Conservation (phyloP, 2,888 invertebrate species). For the Eumacrocentrus americanus region DNA sequence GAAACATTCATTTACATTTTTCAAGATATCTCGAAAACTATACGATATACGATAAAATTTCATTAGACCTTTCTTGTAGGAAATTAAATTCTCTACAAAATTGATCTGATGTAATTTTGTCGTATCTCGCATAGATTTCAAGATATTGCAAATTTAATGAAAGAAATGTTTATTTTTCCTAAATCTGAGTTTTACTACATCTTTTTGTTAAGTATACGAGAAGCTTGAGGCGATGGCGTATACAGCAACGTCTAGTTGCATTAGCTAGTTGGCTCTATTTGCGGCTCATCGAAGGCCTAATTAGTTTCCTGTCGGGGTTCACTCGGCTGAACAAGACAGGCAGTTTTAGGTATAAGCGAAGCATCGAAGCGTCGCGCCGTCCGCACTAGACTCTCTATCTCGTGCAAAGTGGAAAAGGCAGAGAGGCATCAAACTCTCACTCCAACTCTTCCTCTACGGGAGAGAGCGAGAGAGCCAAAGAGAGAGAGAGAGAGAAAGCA, state of each 20-base stretch:
- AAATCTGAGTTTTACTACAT: too few relatives aligned
- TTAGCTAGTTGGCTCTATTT: slow-evolving; percentile 43
- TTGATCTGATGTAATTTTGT: too few relatives aligned
- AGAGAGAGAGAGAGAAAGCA: background rate
- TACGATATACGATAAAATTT: too few relatives aligned
- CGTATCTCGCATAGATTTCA: too few relatives aligned
- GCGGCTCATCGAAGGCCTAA: slow-evolving; percentile 51
- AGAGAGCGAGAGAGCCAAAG: background rate
- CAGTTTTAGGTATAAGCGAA: slow-evolving; percentile 23
- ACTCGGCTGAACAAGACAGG: slow-evolving; percentile 29
- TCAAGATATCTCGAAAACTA: too few relatives aligned
- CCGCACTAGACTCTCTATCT: background rate
- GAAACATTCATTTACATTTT: too few relatives aligned
- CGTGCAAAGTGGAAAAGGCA: slow-evolving; percentile 24
- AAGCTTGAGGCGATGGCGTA: slow-evolving; percentile 23
- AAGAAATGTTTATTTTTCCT: too few relatives aligned
- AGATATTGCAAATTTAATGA: too few relatives aligned
- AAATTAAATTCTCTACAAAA: too few relatives aligned
- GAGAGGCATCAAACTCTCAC: too few relatives aligned
- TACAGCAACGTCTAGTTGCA: slow-evolving; percentile 42
- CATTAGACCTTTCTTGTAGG: too few relatives aligned
- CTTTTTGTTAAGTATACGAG: slow-evolving; percentile 13
- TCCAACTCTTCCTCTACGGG: too few relatives aligned
- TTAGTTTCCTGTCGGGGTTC: slow-evolving; percentile 48
- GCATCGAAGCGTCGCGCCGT: slow-evolving; percentile 11